phyloP scores from a whole-genome alignment of 1,140 invertebrate species.

The Lordiphosa collinella region DNA sequence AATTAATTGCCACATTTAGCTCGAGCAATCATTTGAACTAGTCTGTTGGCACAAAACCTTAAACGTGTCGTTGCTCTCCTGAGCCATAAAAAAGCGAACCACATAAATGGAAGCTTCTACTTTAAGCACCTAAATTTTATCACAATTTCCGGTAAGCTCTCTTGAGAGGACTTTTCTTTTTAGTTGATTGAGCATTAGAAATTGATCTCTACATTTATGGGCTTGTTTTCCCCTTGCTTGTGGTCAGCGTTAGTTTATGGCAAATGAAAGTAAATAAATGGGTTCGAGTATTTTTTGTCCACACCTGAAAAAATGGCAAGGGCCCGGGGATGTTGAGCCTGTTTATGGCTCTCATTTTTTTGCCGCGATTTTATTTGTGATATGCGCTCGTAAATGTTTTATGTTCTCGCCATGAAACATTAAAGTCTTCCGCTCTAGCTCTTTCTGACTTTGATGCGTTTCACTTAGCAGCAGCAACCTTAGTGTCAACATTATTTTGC shows the following conservation, averaged over 20 bases:
- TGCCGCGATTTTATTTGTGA: conserved; percentile 55
- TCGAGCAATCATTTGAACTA: too few species aligned
- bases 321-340: background rate
- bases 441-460: conserved; percentile 43
- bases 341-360: conserved; percentile 69
- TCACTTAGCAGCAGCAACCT: conserved; percentile 57
- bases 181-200: conserved; percentile 73
- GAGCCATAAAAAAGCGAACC: too few species aligned
- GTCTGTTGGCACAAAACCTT: too few species aligned
- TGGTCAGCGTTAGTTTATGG: conserved; percentile 60
- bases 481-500: conserved; percentile 68
- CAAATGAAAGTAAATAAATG: conserved; percentile 31
- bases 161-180: conserved; percentile 35
- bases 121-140: conserved; percentile 54
- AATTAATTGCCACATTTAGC: too few species aligned
- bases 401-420: conserved; percentile 45
- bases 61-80: too few species aligned
- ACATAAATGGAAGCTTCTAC: too few species aligned
- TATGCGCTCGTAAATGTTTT: conserved; percentile 72
- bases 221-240: conserved; percentile 49
- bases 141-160: conserved; percentile 49
- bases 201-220: conserved; percentile 71
- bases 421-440: conserved; percentile 14
- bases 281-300: conserved; percentile 26
- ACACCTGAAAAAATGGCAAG: conserved; percentile 18